Percentiles rank a stretch among this genome's conserved stretches.
Conservation (phyloP, 37 sponge, comb jelly and placozoan genomes). For the Mnemiopsis leidyi region DNA sequence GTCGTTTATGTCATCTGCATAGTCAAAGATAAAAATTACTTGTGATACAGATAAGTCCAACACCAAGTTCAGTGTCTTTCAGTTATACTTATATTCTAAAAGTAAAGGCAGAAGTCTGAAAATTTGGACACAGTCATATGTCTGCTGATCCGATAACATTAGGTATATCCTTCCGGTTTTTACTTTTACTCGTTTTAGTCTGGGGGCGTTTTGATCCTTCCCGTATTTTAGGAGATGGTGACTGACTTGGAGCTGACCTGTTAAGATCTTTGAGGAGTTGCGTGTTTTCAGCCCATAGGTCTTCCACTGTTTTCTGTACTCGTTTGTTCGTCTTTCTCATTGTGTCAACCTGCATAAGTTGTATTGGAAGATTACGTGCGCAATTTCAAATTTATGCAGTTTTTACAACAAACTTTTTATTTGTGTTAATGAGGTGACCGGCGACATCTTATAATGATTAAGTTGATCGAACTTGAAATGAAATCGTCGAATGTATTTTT, state of each 20-base stretch:
- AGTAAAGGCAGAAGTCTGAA: background rate
- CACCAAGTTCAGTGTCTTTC: too few species aligned
- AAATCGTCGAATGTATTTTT: too few species aligned
- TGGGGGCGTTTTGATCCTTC: background rate
- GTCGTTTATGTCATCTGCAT: too few species aligned
- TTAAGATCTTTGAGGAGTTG: slow-evolving; percentile 55
- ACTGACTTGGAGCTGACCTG: background rate
- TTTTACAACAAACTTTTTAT: too few species aligned
- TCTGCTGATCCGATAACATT: background rate
- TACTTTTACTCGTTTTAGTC: background rate
- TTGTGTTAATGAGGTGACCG: too few species aligned
- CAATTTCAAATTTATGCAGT: too few species aligned
- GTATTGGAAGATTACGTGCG: too few species aligned
- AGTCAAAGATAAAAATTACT: too few species aligned
- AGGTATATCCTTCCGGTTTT: background rate
- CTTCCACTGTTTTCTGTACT: slow-evolving; percentile 59
- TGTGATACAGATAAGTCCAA: too few species aligned
- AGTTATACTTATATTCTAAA: too few species aligned
- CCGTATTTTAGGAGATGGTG: background rate
- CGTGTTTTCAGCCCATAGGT: slow-evolving; percentile 50
- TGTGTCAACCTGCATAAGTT: slow-evolving; percentile 49
- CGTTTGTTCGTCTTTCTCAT: slow-evolving; percentile 64
- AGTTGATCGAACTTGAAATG: too few species aligned
- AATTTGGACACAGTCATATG: background rate
- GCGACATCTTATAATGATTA: too few species aligned